Base-by-base conservation (phyloP, 1,140 invertebrate genomes). In the Macrobrachium rosenbergii region DNA sequence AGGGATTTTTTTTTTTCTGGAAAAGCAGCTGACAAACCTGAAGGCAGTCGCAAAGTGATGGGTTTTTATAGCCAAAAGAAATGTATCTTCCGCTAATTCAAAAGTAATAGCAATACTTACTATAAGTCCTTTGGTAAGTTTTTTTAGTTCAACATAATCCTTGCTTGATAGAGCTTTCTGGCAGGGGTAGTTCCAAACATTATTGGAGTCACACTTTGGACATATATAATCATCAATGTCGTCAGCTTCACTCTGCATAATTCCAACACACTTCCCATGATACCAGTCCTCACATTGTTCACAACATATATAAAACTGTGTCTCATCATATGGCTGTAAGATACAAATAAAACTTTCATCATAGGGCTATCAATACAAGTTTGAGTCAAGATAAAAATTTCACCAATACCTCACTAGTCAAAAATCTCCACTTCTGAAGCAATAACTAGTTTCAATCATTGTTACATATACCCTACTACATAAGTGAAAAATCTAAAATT, bases 211-310 rank as follows among this genome's bases (percentile, higher is more conserved):
- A 93, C 98, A 99, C 91, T 96, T 97, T 0, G 98, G 98, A 93
- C 98, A 99, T 88, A 98, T 95, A 91, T 99, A 99, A 90, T 98
- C 97, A 90, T 98, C 97, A 89, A 99, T 98, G 90, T 96, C 96
- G 91, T 98, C 97, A 10, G 97, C 98, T 92, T 99, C 98, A 6
- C 95, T 96, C 91, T 98, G 97, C 58, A 99, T 93, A 90, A 99
- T 98, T 16, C 98, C 98, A 12, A 99, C 98, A 92, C 99, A 99
- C 79, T 96, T 94, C 7, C 98, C 98, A 92, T 99, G 99, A 93
- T 99, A 99, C 99, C 99, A 99, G 92, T 99, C 98, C 92, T 99
- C 97, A 93, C 99, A 99, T 78, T 95, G 95, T 92, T 99, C 98
- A 92, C 99, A 99, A 90, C 97, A 98, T 91, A 99, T 99, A 92